Base-by-base conservation (phyloP, 2,113 vertebrate species). In the Chaetops frenatus region DNA sequence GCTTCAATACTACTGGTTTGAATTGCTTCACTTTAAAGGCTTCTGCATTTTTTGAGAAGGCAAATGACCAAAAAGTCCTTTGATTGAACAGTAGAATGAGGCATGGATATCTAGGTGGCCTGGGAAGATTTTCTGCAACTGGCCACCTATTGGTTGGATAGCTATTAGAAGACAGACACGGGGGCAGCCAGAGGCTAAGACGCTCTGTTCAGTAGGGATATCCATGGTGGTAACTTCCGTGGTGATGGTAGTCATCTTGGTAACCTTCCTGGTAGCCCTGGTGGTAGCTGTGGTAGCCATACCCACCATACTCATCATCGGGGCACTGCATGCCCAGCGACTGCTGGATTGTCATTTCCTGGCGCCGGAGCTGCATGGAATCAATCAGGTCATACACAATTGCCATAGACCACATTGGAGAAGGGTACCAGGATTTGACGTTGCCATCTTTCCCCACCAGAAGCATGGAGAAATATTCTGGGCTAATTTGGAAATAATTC, bases 301-400 rank as follows among this genome's bases (percentile, higher is more conserved):
- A 99, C 78, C 99, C 99, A 16, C 99, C 99, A 16, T 99, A 99
- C 95, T 99, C 99, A 28, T 99, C 99, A 74, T 99, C 99, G 0
- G 99, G 99, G 93, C 99, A 99, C 74, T 99, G 99, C 99, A 99
- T 99, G 38, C 99, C 99, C 10, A 99, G 97, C 0, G 99, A 99
- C 93, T 99, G 99, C 97, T 99, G 99, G 95, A 99, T 99, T 83
- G 99, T 99, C 99, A 99, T 99, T 96, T 99, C 99, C 96, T 99
- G 99, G 48, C 99, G 97, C 87, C 99, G 98, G 17, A 99, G 99
- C 97, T 99, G 99, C 99, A 99, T 99, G 11, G 99, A 99, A 96
- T 99, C 99, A 16, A 99, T 99, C 95, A 99, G 98, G 94, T 99
- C 99, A 5, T 99, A 99, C 89, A 99, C 99, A 18, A 98, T 99